phyloP scores from a whole-genome alignment of 2,797 vertebrate genomes.

The Cichlasoma orientale region DNA sequence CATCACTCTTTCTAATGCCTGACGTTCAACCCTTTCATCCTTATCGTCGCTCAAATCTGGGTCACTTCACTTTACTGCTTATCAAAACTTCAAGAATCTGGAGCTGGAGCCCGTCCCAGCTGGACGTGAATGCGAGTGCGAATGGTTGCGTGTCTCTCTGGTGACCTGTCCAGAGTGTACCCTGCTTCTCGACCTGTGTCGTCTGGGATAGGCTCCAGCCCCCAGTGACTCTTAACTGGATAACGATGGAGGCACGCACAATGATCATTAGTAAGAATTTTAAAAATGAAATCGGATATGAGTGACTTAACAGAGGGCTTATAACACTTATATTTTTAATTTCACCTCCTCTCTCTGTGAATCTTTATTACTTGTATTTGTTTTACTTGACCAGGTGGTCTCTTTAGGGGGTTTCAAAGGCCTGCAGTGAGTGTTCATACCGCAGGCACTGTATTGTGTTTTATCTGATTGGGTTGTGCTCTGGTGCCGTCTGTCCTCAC shows the following conservation, averaged over 20 bases:
- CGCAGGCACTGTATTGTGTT: constrained; percentile 58
- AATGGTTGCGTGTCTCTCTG: neutral
- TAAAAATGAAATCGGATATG: neutral
- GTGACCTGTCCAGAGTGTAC: accelerated
- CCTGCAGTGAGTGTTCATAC: constrained; percentile 36
- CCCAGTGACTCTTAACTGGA: neutral
- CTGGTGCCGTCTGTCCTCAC: constrained; percentile 37
- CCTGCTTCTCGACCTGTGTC: neutral
- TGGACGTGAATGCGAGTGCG: neutral
- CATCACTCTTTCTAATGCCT: neutral
- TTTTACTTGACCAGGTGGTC: constrained; percentile 40
- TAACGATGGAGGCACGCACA: neutral
- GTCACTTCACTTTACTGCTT: neutral
- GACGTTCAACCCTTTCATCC: neutral
- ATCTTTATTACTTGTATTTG: constrained; percentile 28
- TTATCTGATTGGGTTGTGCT: constrained; percentile 73
- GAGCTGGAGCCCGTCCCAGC: too few relatives aligned
- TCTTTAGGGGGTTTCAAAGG: constrained; percentile 31
- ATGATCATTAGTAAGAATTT: neutral
- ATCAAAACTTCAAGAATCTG: neutral
- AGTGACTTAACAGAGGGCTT: neutral
- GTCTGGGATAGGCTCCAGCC: neutral
- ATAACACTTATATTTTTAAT: neutral
- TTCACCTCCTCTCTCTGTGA: constrained; percentile 30
- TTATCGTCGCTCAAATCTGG: neutral